Percentiles rank a stretch among this genome's conserved stretches.
These are phyloP conservation scores for Dione vanillae DNA, from an alignment of 2,888 invertebrate species.

Conservation along the genomic window DNA sequence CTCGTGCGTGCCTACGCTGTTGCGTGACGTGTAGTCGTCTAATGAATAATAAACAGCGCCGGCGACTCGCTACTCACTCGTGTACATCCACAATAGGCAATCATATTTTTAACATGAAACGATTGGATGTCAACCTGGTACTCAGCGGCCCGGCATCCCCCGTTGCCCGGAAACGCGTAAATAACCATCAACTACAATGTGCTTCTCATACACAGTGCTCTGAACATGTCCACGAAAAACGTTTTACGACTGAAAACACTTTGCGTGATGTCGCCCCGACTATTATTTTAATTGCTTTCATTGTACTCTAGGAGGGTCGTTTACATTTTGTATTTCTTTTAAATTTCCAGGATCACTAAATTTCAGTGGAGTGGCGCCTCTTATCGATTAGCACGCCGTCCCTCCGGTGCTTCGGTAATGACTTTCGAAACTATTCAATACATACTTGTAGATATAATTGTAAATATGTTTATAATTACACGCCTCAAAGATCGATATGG, in stretches of 20 bases:
- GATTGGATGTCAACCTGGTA: conserved; percentile 68
- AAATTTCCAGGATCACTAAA: conserved; percentile 59
- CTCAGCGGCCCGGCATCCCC: conserved; percentile 55
- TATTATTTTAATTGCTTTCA: conserved; percentile 82
- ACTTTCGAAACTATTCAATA: conserved; percentile 64
- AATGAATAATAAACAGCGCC: conserved; percentile 82
- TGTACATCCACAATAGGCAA: conserved; percentile 76
- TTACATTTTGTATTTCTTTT: conserved; percentile 60
- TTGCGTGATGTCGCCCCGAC: conserved; percentile 73
- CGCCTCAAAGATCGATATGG: conserved; percentile 60
- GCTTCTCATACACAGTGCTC: not conserved
- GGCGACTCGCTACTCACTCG: conserved; percentile 79
- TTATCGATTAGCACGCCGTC: conserved; percentile 54
- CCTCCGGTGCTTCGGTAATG: conserved; percentile 57
- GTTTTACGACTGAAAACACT: conserved; percentile 62
- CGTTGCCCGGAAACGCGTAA: conserved; percentile 56
- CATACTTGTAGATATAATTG: conserved; percentile 45
- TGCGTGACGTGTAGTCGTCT: conserved; percentile 80
- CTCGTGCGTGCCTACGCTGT: conserved; percentile 75
- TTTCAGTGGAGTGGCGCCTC: conserved; percentile 55
- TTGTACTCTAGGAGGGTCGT: conserved; percentile 64
- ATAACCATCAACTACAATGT: conserved; percentile 23
- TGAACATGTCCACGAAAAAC: conserved; percentile 19
- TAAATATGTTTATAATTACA: conserved; percentile 63
- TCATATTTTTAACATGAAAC: conserved; percentile 74